Evolutionary conservation across 2,888 invertebrate genomes (phyloP).

Genomic region (Aethes cnicana): DNA sequence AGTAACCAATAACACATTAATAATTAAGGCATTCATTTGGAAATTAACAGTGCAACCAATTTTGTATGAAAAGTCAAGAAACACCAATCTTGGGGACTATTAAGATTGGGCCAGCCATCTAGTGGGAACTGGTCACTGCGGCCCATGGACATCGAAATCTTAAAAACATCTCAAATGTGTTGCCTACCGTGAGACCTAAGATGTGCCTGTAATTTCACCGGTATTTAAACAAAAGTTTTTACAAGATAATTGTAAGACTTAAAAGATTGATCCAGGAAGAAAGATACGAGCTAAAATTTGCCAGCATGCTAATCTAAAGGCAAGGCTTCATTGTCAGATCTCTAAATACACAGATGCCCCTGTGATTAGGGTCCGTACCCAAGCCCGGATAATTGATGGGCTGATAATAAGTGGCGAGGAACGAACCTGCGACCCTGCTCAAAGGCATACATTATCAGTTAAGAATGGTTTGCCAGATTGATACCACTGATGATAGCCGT

Average conservation of each 20-base stretch:
- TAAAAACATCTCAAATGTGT: too few species aligned
- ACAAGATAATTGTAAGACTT: background rate
- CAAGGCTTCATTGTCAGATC: background rate
- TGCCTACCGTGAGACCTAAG: too few species aligned
- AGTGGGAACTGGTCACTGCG: too few species aligned
- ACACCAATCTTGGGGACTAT: too few species aligned
- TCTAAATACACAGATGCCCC: slow-evolving; percentile 5
- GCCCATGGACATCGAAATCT: too few species aligned
- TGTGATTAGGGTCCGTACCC: slow-evolving; percentile 9
- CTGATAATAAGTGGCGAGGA: slow-evolving; percentile 10
- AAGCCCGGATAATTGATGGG: slow-evolving; percentile 12
- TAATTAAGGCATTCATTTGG: too few species aligned
- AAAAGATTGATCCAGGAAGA: background rate
- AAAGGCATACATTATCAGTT: slow-evolving; percentile 2
- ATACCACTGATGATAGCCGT: background rate
- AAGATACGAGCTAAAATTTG: background rate
- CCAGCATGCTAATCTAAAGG: background rate
- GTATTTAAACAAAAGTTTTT: background rate
- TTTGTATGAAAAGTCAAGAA: too few species aligned
- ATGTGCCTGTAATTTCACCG: too few species aligned
- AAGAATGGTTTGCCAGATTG: background rate
- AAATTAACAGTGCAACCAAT: too few species aligned
- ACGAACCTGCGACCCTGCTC: slow-evolving; percentile 1
- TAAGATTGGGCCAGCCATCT: too few species aligned
- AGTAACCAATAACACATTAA: too few species aligned